These are phyloP conservation scores for Drosophila yakuba DNA, from an alignment of 1,140 invertebrate species.

Conservation along the genomic window DNA sequence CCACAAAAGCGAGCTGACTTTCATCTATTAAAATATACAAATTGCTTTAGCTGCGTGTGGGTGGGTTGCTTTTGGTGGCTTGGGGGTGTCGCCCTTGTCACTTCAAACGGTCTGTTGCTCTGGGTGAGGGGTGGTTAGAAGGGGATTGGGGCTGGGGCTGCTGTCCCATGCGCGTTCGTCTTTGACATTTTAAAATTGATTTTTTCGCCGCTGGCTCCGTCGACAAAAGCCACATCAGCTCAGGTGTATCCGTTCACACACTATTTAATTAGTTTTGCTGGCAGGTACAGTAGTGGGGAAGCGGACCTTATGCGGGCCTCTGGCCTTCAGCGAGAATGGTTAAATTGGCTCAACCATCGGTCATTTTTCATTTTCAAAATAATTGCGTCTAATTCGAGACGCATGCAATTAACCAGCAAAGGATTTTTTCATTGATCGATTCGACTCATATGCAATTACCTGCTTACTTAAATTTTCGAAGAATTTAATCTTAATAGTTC, in stretches of 20 bases:
- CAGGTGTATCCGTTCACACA: constrained; percentile 73
- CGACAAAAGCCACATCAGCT: constrained; percentile 71
- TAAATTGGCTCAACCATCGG: constrained; percentile 68
- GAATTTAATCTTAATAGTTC: too few relatives aligned
- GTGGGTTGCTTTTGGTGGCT: neutral
- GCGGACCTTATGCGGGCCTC: neutral
- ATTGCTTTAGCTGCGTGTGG: constrained; percentile 37
- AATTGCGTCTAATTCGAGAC: constrained; percentile 68
- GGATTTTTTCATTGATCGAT: constrained; percentile 63
- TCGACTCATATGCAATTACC: constrained; percentile 8
- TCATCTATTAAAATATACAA: constrained; percentile 73
- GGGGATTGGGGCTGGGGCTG: neutral
- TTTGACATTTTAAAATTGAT: constrained; percentile 79
- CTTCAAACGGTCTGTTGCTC: constrained; percentile 65
- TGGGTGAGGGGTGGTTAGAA: constrained; percentile 11
- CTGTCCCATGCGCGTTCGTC: constrained; percentile 45
- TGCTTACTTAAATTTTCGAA: too few relatives aligned
- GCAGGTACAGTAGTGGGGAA: constrained; percentile 3
- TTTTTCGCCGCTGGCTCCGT: constrained; percentile 46
- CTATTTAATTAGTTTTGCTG: constrained; percentile 64
- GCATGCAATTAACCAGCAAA: constrained; percentile 52
- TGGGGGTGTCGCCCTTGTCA: constrained; percentile 64
- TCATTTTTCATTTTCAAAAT: constrained; percentile 63
- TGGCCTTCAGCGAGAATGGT: neutral
- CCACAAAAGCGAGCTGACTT: constrained; percentile 49